Percentiles rank a stretch among this genome's conserved stretches.
Evolutionary conservation across 2,888 invertebrate genomes (phyloP).

Genomic region (Oligia latruncula): DNA sequence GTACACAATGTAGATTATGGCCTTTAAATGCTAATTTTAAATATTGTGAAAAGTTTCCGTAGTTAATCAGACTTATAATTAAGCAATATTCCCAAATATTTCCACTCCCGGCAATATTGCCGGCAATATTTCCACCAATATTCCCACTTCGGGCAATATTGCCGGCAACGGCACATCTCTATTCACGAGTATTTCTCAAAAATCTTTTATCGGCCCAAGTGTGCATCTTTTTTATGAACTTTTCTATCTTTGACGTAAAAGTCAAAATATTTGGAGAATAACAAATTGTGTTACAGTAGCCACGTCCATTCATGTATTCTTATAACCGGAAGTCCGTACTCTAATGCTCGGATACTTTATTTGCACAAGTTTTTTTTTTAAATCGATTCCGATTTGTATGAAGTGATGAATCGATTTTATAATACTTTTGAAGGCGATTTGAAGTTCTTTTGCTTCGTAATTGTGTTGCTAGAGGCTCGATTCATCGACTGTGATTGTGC

Average conservation of each 20-base stretch:
- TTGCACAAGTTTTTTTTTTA: slow-evolving; percentile 69
- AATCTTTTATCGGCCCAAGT: slow-evolving; percentile 81
- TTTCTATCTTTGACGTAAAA: slow-evolving; percentile 69
- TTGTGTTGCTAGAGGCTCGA: slow-evolving; percentile 36
- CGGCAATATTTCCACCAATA: too few species aligned
- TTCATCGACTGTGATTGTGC: slow-evolving; percentile 20
- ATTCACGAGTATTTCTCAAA: slow-evolving; percentile 74
- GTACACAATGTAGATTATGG: too few species aligned
- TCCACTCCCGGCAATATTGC: too few species aligned
- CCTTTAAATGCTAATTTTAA: too few species aligned
- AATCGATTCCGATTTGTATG: slow-evolving; percentile 59
- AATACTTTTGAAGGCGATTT: slow-evolving; percentile 68
- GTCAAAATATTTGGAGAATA: slow-evolving; percentile 84
- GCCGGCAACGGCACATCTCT: too few species aligned
- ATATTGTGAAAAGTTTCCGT: too few species aligned
- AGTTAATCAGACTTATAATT: too few species aligned
- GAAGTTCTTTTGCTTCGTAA: slow-evolving; percentile 37
- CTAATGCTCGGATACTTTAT: slow-evolving; percentile 57
- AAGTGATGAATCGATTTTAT: slow-evolving; percentile 76
- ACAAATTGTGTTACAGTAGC: slow-evolving; percentile 76
- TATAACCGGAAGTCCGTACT: slow-evolving; percentile 82
- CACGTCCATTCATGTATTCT: slow-evolving; percentile 68
- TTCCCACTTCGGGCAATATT: too few species aligned
- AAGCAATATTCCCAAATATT: too few species aligned
- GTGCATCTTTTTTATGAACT: slow-evolving; percentile 65